A percentile compares a stretch with the other conserved stretches of the same genome.
phyloP scores from a whole-genome alignment of 2,113 vertebrate genomes.

The Cyrtonyx montezumae region DNA sequence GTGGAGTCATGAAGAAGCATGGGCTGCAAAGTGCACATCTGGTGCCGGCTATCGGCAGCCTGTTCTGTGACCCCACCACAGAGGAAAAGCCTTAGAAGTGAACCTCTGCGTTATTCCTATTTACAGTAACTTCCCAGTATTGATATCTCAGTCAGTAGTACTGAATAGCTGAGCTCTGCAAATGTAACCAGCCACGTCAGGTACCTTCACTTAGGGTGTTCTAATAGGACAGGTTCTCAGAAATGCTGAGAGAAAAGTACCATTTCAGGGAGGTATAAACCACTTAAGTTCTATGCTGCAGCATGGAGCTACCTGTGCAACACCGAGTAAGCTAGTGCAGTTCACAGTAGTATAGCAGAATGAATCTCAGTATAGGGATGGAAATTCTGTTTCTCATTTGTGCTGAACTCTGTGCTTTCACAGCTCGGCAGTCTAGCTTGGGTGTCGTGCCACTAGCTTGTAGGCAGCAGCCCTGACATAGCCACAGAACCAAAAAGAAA shows the following conservation, averaged over 20 bases:
- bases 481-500: conserved; percentile 35
- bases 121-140: not conserved
- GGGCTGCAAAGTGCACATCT: not conserved
- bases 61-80: not conserved
- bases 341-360: not conserved
- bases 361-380: not conserved
- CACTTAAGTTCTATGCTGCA: not conserved
- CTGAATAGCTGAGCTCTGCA: not conserved
- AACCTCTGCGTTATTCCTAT: not conserved
- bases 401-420: not conserved
- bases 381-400: not conserved
- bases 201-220: not conserved
- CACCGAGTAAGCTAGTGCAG: fast-evolving
- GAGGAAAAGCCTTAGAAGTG: not conserved
- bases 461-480: not conserved
- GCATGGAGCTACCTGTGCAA: not conserved
- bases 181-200: not conserved
- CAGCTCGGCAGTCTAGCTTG: not conserved
- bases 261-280: not conserved
- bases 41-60: not conserved
- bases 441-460: not conserved
- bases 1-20: not conserved
- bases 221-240: not conserved
- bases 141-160: not conserved
- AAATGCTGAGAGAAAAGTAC: not conserved